phyloP scores from a whole-genome alignment of 1,140 invertebrate genomes.

The Ceratosolen fusciceps region DNA sequence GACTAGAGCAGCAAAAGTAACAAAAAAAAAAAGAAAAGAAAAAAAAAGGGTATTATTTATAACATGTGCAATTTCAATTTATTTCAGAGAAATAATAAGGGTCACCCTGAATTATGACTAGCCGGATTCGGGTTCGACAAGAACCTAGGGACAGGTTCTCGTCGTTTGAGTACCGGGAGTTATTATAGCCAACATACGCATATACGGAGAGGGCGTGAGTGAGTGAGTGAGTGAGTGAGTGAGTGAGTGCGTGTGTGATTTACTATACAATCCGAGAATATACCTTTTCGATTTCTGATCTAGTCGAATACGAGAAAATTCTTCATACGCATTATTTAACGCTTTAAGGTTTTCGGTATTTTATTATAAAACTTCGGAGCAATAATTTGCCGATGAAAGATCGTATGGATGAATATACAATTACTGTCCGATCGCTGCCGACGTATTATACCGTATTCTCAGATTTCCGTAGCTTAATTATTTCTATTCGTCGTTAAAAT shows the following conservation, averaged over 20 bases:
- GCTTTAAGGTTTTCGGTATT: too few species aligned
- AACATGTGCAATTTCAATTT: neutral
- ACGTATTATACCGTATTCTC: too few species aligned
- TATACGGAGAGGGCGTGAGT: too few species aligned
- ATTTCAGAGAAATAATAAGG: neutral
- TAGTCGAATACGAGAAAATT: too few species aligned
- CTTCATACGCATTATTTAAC: neutral
- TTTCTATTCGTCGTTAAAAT: too few species aligned
- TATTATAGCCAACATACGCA: neutral
- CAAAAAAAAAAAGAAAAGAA: too few species aligned
- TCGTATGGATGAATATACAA: too few species aligned
- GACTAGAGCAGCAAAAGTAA: too few species aligned
- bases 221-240: too few species aligned
- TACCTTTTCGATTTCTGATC: neutral
- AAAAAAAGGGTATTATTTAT: neutral
- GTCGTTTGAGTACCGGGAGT: neutral
- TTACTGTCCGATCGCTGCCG: neutral
- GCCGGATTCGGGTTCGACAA: neutral
- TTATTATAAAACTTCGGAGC: too few species aligned
- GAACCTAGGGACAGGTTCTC: neutral
- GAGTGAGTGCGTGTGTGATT: neutral
- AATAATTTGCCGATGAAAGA: too few species aligned
- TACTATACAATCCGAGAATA: neutral
- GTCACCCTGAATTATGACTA: neutral
- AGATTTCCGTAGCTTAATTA: too few species aligned